Evolutionary conservation across 1,140 invertebrate species (phyloP).

Genomic region (Pygmarrhopalites habei): DNA sequence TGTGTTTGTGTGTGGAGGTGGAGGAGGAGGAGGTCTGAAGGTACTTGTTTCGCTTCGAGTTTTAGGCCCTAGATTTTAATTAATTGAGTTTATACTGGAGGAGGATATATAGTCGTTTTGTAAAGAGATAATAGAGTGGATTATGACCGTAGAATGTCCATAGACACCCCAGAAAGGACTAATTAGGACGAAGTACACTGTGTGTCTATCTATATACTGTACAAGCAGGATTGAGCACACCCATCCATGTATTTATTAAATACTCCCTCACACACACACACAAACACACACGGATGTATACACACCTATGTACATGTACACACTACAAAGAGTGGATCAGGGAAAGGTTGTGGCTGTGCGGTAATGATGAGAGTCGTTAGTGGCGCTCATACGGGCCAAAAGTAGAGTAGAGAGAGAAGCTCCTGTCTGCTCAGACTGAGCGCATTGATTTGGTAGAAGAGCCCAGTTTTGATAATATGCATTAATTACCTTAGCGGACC

Average conservation of each 20-base stretch:
- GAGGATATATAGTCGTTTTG: background rate
- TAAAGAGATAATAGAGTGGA: constrained; percentile 2
- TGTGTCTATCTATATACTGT: background rate
- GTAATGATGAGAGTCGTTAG: constrained; percentile 10
- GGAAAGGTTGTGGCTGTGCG: constrained; percentile 6
- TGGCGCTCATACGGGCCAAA: background rate
- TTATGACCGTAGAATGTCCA: background rate
- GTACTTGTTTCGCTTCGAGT: too few species aligned
- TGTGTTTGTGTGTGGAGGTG: too few species aligned
- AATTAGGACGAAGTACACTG: constrained; percentile 1
- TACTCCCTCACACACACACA: background rate
- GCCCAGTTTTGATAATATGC: constrained; percentile 21
- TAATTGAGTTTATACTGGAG: background rate
- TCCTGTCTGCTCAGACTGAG: too few species aligned
- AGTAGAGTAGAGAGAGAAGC: background rate
- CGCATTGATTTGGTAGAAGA: background rate
- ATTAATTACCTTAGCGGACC: constrained; percentile 29
- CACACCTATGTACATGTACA: background rate
- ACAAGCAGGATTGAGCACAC: background rate
- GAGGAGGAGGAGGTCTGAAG: too few species aligned
- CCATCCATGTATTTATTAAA: background rate
- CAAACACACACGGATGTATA: background rate
- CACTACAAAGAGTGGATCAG: constrained; percentile 1
- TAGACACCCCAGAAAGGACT: constrained; percentile 1
- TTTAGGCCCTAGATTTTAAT: constrained; percentile 2